Percentiles rank a stretch among this genome's conserved stretches.
Conservation (phyloP, 2,888 invertebrate species). For the Heliconius charithonia region DNA sequence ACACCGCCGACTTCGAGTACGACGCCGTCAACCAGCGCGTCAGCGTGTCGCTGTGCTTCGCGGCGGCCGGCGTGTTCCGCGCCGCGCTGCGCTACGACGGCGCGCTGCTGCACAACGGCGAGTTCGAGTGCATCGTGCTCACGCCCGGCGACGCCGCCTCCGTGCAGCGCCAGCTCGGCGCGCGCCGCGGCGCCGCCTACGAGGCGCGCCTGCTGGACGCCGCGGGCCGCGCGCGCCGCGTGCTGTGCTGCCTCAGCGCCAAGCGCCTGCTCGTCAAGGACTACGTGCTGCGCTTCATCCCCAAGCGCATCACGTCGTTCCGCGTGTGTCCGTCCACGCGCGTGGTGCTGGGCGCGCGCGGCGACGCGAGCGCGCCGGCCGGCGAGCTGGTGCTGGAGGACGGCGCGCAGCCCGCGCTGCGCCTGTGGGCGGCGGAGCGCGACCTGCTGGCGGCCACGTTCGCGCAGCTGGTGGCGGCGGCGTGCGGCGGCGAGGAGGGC, state of each 20-base stretch:
- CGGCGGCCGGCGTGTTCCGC: slow-evolving; percentile 91
- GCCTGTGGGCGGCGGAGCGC: slow-evolving; percentile 91
- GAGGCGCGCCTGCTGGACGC: slow-evolving; percentile 85
- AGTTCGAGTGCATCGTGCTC: slow-evolving; percentile 95
- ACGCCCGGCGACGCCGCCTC: slow-evolving; percentile 89
- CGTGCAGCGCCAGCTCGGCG: slow-evolving; percentile 93
- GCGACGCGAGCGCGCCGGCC: slow-evolving; percentile 61
- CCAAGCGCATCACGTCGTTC: slow-evolving; percentile 95
- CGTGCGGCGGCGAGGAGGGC: slow-evolving; percentile 97
- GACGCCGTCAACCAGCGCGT: slow-evolving; percentile 91
- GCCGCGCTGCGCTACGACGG: slow-evolving; percentile 91
- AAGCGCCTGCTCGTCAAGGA: slow-evolving; percentile 96
- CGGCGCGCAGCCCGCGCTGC: slow-evolving; percentile 94
- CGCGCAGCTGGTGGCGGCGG: slow-evolving; percentile 94
- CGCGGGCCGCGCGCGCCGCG: slow-evolving; percentile 85
- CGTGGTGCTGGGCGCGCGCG: slow-evolving; percentile 62
- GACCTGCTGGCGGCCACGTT: slow-evolving; percentile 97
- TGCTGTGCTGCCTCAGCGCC: slow-evolving; percentile 94
- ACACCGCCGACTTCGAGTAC: slow-evolving; percentile 87
- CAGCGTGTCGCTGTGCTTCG: slow-evolving; percentile 89
- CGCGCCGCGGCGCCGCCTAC: slow-evolving; percentile 93
- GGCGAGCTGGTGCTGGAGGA: slow-evolving; percentile 94
- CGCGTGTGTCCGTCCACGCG: slow-evolving; percentile 95
- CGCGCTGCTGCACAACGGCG: slow-evolving; percentile 91
- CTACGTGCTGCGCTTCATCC: slow-evolving; percentile 95